These are phyloP conservation scores for Epinephelus cyanopodus DNA, from an alignment of 2,113 vertebrate genomes.

Conservation along the genomic window DNA sequence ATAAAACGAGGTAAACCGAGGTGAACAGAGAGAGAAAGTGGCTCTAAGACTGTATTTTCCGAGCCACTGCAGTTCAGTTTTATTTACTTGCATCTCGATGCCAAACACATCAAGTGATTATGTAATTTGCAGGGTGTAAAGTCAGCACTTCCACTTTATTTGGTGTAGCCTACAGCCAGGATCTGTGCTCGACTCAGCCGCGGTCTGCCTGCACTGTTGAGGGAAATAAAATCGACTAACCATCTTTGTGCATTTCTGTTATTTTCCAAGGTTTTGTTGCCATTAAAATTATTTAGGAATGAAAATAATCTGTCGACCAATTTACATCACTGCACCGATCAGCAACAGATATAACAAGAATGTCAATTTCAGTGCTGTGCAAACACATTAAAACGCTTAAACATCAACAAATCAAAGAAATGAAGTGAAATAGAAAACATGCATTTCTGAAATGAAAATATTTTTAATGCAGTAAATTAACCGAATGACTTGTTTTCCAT, in stretches of 20 bases:
- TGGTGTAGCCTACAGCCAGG: not conserved
- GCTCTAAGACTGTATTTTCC: conserved; percentile 27
- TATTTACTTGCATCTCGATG: conserved; percentile 31
- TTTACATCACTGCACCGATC: not conserved
- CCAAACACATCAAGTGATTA: conserved; percentile 42
- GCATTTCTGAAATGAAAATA: not conserved
- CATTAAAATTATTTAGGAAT: not conserved
- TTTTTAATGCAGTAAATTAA: no score
- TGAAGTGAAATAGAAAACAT: not conserved
- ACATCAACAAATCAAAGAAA: not conserved
- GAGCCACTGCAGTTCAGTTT: conserved; percentile 13
- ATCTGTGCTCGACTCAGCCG: not conserved
- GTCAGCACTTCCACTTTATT: conserved; percentile 42
- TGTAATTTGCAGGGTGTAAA: conserved; percentile 24
- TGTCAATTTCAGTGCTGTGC: not conserved
- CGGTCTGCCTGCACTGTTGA: not conserved
- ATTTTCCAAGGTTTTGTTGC: not conserved
- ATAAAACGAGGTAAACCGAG: conserved; percentile 32
- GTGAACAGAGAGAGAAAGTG: conserved; percentile 15
- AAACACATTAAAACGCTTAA: not conserved
- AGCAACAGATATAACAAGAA: not conserved
- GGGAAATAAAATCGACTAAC: not conserved
- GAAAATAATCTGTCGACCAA: no score
- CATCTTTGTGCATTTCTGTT: no score
- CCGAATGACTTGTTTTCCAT: no score